These are phyloP conservation scores for Elysia crispata DNA, from an alignment of 2,888 invertebrate species.

Conservation along the genomic window DNA sequence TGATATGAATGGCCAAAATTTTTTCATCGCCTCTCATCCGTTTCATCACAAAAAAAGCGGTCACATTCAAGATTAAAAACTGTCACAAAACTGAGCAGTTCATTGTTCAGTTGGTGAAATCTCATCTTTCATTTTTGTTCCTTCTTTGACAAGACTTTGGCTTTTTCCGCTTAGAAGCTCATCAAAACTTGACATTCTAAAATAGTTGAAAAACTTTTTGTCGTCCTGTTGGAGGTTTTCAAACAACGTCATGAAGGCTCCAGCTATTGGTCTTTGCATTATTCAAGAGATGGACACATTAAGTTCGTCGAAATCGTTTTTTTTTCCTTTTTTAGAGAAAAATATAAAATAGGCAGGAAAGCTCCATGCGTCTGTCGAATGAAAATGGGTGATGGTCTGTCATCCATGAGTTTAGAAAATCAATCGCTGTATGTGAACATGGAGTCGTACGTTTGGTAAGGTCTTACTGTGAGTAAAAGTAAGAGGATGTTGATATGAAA, in stretches of 20 bases:
- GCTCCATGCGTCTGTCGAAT: background rate
- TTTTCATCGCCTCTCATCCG: no score
- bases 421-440: no score
- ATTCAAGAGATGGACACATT: background rate
- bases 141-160: background rate
- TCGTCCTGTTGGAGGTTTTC: background rate
- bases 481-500: no score
- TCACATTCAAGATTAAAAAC: no score
- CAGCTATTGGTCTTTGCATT: background rate
- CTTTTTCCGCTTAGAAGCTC: background rate
- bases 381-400: no score
- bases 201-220: background rate
- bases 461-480: no score
- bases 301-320: background rate
- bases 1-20: no score
- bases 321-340: background rate
- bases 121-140: background rate
- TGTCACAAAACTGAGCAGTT: no score
- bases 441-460: no score
- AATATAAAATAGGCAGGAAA: background rate
- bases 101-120: background rate
- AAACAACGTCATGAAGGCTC: background rate
- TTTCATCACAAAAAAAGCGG: no score
- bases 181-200: constrained; percentile 1
- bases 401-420: no score